Evolutionary conservation across 2,888 invertebrate genomes (phyloP).

Genomic region (Oxytorus armatus): DNA sequence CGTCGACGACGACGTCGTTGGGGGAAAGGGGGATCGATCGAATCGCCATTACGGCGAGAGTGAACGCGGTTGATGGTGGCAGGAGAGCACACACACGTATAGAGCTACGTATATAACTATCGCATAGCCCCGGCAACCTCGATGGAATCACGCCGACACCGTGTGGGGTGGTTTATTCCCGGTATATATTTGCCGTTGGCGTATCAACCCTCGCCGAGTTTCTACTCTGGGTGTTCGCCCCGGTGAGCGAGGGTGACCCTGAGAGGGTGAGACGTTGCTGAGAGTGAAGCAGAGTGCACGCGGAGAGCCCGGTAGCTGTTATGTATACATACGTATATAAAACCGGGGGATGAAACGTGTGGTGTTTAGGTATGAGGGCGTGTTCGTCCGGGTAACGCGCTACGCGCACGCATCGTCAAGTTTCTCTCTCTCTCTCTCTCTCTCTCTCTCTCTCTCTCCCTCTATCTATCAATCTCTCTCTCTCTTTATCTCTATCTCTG

Average conservation of each 20-base stretch:
- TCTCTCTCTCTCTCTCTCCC: constrained; percentile 67
- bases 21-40: constrained; percentile 80
- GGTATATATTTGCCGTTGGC: constrained; percentile 82
- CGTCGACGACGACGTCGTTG: constrained; percentile 59
- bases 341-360: constrained; percentile 54
- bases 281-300: constrained; percentile 71
- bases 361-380: constrained; percentile 68
- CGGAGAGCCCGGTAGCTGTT: constrained; percentile 59
- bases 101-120: constrained; percentile 1
- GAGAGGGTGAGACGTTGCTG: constrained; percentile 61
- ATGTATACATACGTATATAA: neutral
- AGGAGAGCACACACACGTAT: constrained; percentile 33
- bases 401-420: constrained; percentile 73
- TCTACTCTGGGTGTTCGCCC: constrained; percentile 67
- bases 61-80: constrained; percentile 67
- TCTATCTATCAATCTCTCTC: constrained; percentile 51
- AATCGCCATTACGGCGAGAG: constrained; percentile 83
- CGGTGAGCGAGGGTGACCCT: constrained; percentile 74
- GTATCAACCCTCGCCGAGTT: constrained; percentile 80
- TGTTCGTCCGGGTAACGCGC: constrained; percentile 70
- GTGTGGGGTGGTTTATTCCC: constrained; percentile 80
- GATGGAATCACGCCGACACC: constrained; percentile 83
- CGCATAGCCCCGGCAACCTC: constrained; percentile 65
- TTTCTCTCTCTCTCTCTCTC: constrained; percentile 67
- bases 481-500: constrained; percentile 66